phyloP scores from a whole-genome alignment of 2,113 vertebrate species.

The Athene cunicularia region DNA sequence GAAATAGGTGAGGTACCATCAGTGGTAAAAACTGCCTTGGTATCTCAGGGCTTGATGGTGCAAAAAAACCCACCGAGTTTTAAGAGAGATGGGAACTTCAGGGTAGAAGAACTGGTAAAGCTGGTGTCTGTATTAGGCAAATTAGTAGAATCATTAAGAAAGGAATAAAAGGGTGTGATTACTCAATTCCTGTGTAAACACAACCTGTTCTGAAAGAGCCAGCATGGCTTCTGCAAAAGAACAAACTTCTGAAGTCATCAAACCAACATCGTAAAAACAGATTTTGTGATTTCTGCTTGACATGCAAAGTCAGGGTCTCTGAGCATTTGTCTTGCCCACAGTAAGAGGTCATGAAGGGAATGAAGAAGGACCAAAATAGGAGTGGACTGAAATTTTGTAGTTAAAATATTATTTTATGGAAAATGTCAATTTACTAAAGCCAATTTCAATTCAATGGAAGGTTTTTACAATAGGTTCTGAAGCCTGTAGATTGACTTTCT shows the following conservation, averaged over 20 bases:
- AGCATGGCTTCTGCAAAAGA: neutral
- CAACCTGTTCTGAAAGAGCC: neutral
- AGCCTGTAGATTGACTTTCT: neutral
- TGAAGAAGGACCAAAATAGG: neutral
- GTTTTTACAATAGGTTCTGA: neutral
- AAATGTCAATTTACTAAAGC: neutral
- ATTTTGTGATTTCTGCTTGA: neutral
- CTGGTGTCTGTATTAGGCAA: neutral
- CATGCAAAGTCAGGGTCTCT: neutral
- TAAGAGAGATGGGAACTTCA: neutral
- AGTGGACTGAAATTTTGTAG: neutral
- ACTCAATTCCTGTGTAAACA: neutral
- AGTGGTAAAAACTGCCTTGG: neutral
- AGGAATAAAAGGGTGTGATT: neutral
- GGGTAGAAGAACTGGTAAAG: neutral
- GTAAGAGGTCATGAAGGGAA: neutral
- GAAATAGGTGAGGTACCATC: neutral
- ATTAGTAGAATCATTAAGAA: neutral
- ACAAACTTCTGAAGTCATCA: neutral
- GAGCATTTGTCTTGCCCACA: neutral
- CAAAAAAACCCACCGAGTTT: neutral
- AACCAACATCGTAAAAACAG: rapidly evolving
- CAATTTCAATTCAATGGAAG: neutral
- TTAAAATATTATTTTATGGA: neutral
- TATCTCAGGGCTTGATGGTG: neutral